These are phyloP conservation scores for Cheilosia grossa DNA, from an alignment of 2,888 invertebrate species.

Conservation along the genomic window DNA sequence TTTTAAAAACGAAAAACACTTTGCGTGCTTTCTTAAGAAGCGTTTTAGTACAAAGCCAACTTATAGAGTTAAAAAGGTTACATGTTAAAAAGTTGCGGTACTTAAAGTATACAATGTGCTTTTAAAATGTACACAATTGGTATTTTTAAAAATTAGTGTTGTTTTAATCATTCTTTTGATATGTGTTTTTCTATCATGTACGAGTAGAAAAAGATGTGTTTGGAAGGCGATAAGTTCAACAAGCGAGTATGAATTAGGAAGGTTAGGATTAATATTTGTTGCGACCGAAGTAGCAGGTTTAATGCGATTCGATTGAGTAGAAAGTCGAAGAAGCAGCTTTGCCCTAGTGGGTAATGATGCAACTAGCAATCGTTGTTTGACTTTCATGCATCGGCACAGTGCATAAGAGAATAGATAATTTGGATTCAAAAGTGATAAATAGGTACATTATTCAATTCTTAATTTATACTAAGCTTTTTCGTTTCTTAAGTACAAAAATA, in stretches of 20 bases:
- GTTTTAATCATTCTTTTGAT: constrained; percentile 31
- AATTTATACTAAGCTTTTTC: not conserved
- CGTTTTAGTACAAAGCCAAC: constrained; percentile 69
- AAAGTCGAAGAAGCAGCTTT: too few species aligned
- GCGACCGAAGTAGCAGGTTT: too few species aligned
- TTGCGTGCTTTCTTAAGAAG: constrained; percentile 16
- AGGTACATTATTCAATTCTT: constrained; percentile 29
- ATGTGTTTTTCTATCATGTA: constrained; percentile 42
- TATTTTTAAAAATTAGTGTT: constrained; percentile 17
- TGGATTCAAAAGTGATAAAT: constrained; percentile 48
- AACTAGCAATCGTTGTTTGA: not conserved
- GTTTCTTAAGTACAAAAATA: constrained; percentile 69
- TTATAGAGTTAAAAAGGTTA: constrained; percentile 33
- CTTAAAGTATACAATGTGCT: not conserved
- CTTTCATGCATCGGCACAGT: not conserved
- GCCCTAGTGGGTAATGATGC: too few species aligned
- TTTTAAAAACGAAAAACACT: constrained; percentile 9
- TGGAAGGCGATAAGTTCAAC: not conserved
- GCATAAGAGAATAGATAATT: not conserved
- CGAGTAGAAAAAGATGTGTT: too few species aligned
- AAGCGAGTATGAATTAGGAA: constrained; percentile 3
- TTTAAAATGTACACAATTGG: constrained; percentile 17
- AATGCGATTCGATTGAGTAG: too few species aligned
- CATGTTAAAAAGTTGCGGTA: not conserved
- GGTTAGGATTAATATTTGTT: constrained; percentile 5